Evolutionary conservation across 2,113 vertebrate species (phyloP), one percentile per base, ranked within the genome.

Genomic region (Macquaria ambigua): DNA sequence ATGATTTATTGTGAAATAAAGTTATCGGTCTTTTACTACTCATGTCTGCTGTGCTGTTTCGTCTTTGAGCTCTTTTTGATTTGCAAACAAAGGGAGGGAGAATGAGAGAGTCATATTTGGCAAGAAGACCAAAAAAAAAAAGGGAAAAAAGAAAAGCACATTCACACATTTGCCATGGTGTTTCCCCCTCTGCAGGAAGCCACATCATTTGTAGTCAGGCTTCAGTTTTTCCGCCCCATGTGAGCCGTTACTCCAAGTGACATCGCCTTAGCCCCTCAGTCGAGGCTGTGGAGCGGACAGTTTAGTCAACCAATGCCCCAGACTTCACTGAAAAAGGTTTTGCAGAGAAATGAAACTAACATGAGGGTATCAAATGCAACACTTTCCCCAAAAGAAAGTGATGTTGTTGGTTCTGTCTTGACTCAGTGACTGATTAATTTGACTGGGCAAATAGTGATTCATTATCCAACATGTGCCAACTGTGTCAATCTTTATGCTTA

Each of bases 151-250:
- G 6, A 68, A 79, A 84, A 84, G 69, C 25, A 72, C 71, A 84
- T 77, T 90, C 84, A 90, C 85, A 90, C 73, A 48, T 86, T 82
- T 89, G 69, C 79, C 88, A 81, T 89, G 86, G 89, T 89, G 87
- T 90, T 91, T 93, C 90, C 92, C 89, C 87, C 82, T 84, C 41
- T 82, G 73, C 92, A 94, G 93, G 92, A 94, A 94, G 87, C 91
- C 87, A 88, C 92, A 88, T 91, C 78, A 90, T 92, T 92, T 92
- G 66, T 79, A 81, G 83, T 86, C 68, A 64, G 77, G 55, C 82
- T 78, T 88, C 68, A 80, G 69, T 88, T 85, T 88, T 86, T 89
- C 83, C 82, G 74, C 80, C 62, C 62, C 25, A 5, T 58, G 23
- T 59, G 67, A 87, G 89, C 89, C 84, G 77, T 93, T 91, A 80